A percentile compares a stretch with the other conserved stretches of the same genome.
Conservation (phyloP, 2,797 vertebrate species). For the Tauraco hartlaubi region DNA sequence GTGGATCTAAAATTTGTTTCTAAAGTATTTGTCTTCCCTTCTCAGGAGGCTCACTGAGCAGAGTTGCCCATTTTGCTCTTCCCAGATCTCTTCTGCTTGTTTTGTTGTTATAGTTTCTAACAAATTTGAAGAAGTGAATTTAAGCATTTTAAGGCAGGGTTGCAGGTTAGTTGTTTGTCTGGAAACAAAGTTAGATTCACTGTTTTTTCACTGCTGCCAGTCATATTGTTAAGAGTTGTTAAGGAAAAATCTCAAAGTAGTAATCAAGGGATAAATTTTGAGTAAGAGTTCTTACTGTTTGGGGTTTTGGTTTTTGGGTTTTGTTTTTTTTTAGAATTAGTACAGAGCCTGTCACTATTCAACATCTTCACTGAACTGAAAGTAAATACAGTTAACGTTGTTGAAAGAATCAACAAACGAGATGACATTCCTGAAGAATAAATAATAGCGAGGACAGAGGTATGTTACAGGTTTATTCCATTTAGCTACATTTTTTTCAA, state of each 20-base stretch:
- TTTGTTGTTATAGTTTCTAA: neutral
- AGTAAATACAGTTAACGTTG: neutral
- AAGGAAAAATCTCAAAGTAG: neutral
- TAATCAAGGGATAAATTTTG: neutral
- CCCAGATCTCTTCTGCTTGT: neutral
- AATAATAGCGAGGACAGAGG: neutral
- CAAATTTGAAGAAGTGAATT: neutral
- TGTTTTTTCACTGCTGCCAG: neutral
- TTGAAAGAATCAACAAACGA: neutral
- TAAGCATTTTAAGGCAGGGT: neutral
- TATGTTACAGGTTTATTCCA: neutral
- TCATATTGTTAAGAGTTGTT: neutral
- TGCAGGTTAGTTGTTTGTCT: neutral
- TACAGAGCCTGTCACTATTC: neutral
- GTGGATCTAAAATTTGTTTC: neutral
- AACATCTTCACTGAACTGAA: neutral
- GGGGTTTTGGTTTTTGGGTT: neutral
- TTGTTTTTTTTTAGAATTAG: neutral
- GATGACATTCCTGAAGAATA: neutral
- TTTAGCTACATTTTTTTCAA: neutral
- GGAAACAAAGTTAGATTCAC: neutral
- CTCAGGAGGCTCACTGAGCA: neutral
- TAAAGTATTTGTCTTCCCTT: neutral
- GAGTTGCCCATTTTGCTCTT: neutral
- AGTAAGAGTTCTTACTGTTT: neutral